Evolutionary conservation across 2,113 vertebrate genomes (phyloP).

Genomic region (Corapipo altera): DNA sequence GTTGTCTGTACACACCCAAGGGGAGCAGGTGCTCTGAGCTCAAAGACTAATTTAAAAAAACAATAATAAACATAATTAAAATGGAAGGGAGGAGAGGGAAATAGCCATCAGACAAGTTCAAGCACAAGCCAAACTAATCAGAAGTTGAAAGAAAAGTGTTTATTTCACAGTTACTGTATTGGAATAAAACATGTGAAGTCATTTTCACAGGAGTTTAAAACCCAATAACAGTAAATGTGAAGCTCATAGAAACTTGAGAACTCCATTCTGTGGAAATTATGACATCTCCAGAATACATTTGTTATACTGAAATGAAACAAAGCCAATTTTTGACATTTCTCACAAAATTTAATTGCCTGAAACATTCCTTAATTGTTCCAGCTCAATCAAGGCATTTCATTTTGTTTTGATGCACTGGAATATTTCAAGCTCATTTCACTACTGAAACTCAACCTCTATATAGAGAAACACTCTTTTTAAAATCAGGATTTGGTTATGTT

Average conservation of each 20-base stretch:
- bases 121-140: conserved; percentile 5
- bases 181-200: conserved; percentile 38
- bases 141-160: neutral
- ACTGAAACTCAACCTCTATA: neutral
- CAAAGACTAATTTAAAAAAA: neutral
- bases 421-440: neutral
- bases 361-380: conserved; percentile 50
- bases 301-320: conserved; percentile 37
- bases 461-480: neutral
- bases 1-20: neutral
- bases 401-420: conserved; percentile 37
- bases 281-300: conserved; percentile 1
- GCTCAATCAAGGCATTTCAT: conserved; percentile 36
- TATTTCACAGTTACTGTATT: neutral
- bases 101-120: neutral
- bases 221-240: neutral
- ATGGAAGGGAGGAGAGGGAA: neutral
- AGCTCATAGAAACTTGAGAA: conserved; percentile 13
- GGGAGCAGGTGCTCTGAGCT: neutral
- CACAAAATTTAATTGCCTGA: conserved; percentile 46
- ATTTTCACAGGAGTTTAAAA: conserved; percentile 36
- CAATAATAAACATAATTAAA: neutral
- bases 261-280: conserved; percentile 19
- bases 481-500: neutral
- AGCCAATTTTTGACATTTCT: conserved; percentile 5